Conservation (phyloP, 1,140 invertebrate genomes). For the Panagrolaimus sp. region DNA sequence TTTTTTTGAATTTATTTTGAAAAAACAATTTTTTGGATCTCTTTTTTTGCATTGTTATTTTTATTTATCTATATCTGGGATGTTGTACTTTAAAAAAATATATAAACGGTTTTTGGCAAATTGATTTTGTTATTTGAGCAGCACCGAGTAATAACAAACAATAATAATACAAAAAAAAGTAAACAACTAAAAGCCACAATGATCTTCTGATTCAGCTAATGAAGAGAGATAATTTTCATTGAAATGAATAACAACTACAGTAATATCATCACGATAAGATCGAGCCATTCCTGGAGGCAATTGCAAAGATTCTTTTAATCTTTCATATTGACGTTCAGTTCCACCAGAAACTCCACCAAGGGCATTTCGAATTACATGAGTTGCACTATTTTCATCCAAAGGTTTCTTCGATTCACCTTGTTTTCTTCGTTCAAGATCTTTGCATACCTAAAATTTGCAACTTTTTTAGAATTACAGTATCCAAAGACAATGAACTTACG, state of each 20-base stretch:
- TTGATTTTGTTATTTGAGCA: too few relatives aligned
- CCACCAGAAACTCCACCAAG: slow-evolving; percentile 56
- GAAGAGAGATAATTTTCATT: slow-evolving; percentile 35
- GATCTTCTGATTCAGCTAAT: too few relatives aligned
- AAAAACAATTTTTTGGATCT: too few relatives aligned
- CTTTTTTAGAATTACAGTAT: too few relatives aligned
- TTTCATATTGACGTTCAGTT: slow-evolving; percentile 51
- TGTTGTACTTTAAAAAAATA: too few relatives aligned
- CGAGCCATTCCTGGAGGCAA: slow-evolving; percentile 52
- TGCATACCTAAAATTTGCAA: slow-evolving; percentile 39
- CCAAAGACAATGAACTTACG: slow-evolving; percentile 22
- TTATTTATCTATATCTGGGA: too few relatives aligned
- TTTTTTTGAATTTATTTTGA: too few relatives aligned
- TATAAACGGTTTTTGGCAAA: too few relatives aligned
- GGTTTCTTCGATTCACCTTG: slow-evolving; percentile 51
- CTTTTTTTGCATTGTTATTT: too few relatives aligned
- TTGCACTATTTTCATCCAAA: slow-evolving; percentile 56
- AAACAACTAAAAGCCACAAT: too few relatives aligned
- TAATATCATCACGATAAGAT: slow-evolving; percentile 55
- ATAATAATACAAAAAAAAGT: too few relatives aligned
- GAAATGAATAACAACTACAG: slow-evolving; percentile 56
- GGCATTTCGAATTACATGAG: slow-evolving; percentile 56
- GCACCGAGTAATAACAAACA: too few relatives aligned
- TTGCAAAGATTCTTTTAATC: slow-evolving; percentile 47
- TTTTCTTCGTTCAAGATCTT: slow-evolving; percentile 43